Evolutionary conservation across 2,888 invertebrate species (phyloP).

Genomic region (Therioaphis trifolii): DNA sequence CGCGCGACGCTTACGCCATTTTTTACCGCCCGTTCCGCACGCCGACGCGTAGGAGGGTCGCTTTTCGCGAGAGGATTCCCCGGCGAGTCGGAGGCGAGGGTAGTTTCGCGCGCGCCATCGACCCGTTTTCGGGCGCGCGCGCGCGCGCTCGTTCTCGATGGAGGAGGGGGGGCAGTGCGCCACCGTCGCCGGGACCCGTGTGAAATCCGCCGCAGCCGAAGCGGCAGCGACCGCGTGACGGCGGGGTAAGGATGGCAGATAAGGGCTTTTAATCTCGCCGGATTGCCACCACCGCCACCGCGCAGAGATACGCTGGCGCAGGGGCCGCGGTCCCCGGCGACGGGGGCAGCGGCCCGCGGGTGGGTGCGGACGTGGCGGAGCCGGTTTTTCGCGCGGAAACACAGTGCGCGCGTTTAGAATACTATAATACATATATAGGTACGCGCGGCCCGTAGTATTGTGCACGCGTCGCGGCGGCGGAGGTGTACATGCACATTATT

Average conservation of each 20-base stretch:
- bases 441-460: too few relatives aligned
- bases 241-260: not conserved
- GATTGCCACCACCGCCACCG: not conserved
- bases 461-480: too few relatives aligned
- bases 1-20: constrained; percentile 21
- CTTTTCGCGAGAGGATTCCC: not conserved
- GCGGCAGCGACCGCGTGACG: not conserved
- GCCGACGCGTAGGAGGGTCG: not conserved
- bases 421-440: too few relatives aligned
- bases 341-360: not conserved
- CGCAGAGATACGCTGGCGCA: not conserved
- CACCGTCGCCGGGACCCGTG: constrained; percentile 6
- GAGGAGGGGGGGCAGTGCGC: not conserved
- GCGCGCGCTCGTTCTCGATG: constrained; percentile 49
- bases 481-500: too few relatives aligned
- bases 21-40: not conserved
- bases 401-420: too few relatives aligned
- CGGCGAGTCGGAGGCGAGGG: not conserved
- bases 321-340: not conserved
- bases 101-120: constrained; percentile 41
- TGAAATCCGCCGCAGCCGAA: not conserved
- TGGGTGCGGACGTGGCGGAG: not conserved
- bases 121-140: constrained; percentile 37
- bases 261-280: constrained; percentile 47
- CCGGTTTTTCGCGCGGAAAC: too few relatives aligned